Evolutionary conservation across 2,888 invertebrate genomes (phyloP), one percentile per base, ranked within the genome.

Genomic region (Choristoneura rosaceana): DNA sequence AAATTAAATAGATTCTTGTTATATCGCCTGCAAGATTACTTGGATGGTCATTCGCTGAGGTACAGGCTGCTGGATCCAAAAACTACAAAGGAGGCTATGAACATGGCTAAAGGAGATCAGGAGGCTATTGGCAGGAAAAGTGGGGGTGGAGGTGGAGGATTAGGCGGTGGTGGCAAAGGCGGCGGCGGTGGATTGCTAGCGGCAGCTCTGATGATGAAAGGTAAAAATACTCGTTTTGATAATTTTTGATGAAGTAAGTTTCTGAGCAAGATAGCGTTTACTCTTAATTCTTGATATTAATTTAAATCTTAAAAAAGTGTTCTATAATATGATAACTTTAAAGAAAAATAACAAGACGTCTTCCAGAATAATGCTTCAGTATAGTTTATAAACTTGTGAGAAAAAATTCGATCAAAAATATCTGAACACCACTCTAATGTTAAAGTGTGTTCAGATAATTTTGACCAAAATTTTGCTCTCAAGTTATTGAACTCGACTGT

Each of bases 1-100:
- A 95, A 97, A 25, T 86, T 98, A 12, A 97, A 97, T 81, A 95
- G 96, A 3, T 97, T 96, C 80, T 92, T 98, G 17, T 80, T 97
- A 69, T 96, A 96, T 76, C 87, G 93, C 25, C 86, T 97, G 12
- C 95, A 96, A 58, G 95, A 95, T 76, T 96, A 97, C 77, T 88
- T 97, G 33, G 96, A 96, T 85, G 96, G 96, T 0, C 97, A 97
- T 81, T 96, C 96, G 0, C 87, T 98, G 77, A 96, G 96, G 70
- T 95, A 97, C 75, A 96, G 96, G 79, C 90, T 97, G 34, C 90
- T 97, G 82, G 96, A 97, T 84, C 94, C 95, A 9, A 90, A 94
- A 71, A 95, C 95, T 0, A 92, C 95, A 0, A 95, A 95, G 73
- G 95, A 95, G 50, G 95, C 95, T 4, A 91, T 95, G 81, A 89